Base-by-base conservation (phyloP, 2,888 invertebrate species). In the Epinotia nisella region DNA sequence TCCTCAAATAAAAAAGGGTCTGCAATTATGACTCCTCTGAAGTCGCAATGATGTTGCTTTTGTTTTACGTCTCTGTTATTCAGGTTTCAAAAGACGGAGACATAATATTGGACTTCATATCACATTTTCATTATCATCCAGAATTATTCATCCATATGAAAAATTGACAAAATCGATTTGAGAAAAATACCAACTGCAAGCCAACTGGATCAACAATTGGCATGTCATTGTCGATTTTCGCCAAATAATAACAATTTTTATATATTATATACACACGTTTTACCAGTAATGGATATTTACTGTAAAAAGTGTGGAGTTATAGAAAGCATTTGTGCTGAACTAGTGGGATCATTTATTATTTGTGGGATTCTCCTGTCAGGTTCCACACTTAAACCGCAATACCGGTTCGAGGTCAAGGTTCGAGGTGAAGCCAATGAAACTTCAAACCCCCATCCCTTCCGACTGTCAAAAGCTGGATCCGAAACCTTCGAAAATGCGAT, bases 271-370 rank as follows among this genome's bases (percentile, higher is more conserved):
- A 45, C 45, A 45, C 5, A n/a, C 15, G 49, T n/a, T 58, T 35
- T 2, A 58, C 15, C 29, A 0, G n/a, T 7, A n/a, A 58, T 58
- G 58, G 29, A 58, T 58, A n/a, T 10, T 29, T n/a, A n/a, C n/a
- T 35, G 35, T 35, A 49, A 49, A n/a, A 24, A 35, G 0, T 58
- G 29, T 15, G 29, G 29, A 35, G 58, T 58, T 7, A 17, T 58
- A 58, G 29, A 58, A 58, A 58, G 29, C 15, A 58, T 58, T 29
- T 29, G n/a, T 29, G 58, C 58, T 29, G 58, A 58, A 58, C n/a
- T 58, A n/a, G 2, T 58, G 9, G 58, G 58, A 24, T 29, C 58
- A n/a, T 58, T 58, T 15, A 29, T 29, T 29, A 58, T 35, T 58
- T 58, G n/a, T 15, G n/a, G 29, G 15, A 29, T 58, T 29, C 29